These are phyloP conservation scores for Pelecanus crispus DNA, from an alignment of 2,113 vertebrate genomes.

Conservation along the genomic window DNA sequence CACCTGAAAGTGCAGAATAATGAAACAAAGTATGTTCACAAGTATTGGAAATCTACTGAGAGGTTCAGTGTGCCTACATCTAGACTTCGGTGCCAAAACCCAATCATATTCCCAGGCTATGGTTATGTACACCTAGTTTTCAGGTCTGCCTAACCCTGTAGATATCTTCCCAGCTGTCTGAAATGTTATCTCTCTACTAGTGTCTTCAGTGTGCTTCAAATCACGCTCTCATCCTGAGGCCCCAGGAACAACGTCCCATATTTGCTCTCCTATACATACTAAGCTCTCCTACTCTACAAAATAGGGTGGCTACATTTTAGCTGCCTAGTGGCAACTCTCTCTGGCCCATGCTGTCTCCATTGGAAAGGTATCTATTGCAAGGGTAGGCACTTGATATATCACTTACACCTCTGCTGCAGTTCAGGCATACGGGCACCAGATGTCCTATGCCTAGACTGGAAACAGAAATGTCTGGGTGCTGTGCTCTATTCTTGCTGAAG, in stretches of 20 bases:
- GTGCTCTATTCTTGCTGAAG: neutral
- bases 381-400: accelerated
- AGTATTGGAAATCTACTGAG: neutral
- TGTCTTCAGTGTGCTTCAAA: neutral
- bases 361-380: neutral
- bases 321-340: neutral
- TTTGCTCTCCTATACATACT: neutral
- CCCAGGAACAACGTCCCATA: neutral
- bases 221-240: accelerated
- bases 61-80: neutral
- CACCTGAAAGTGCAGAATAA: neutral
- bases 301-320: neutral
- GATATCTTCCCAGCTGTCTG: neutral
- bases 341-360: neutral
- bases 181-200: neutral
- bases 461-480: neutral
- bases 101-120: neutral
- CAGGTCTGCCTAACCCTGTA: neutral
- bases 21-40: neutral
- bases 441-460: neutral
- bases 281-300: neutral
- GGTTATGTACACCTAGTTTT: neutral
- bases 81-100: neutral
- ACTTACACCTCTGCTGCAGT: neutral
- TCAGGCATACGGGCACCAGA: neutral